Percentiles rank a stretch among this genome's conserved stretches.
Evolutionary conservation across 2,797 vertebrate species (phyloP).

Genomic region (Fundulus diaphanus): DNA sequence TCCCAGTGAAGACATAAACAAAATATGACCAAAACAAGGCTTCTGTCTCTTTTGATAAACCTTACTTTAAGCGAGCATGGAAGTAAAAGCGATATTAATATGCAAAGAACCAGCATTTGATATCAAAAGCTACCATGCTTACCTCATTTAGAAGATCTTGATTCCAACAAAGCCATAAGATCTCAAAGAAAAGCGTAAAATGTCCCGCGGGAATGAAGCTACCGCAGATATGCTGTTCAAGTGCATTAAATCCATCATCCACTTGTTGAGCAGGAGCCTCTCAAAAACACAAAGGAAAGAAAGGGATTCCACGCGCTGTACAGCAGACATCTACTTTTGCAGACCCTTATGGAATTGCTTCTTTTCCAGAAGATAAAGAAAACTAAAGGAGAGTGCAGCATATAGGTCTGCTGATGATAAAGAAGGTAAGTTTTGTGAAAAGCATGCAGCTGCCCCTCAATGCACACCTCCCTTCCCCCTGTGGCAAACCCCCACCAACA

Average conservation of each 20-base stretch:
- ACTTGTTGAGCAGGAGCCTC: conserved; percentile 74
- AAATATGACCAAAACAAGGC: conserved; percentile 20
- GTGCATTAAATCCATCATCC: conserved; percentile 75
- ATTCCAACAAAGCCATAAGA: conserved; percentile 67
- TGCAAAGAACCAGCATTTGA: conserved; percentile 12
- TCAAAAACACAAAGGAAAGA: conserved; percentile 32
- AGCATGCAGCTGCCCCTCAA: conserved; percentile 79
- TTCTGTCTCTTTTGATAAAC: not conserved
- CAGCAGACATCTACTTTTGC: conserved; percentile 36
- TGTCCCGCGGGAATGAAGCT: conserved; percentile 63
- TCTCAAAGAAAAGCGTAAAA: conserved; percentile 49
- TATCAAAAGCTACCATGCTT: conserved; percentile 46
- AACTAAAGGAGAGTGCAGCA: conserved; percentile 29
- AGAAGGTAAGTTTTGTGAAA: conserved; percentile 75
- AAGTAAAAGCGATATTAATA: conserved; percentile 3
- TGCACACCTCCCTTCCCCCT: conserved; percentile 57
- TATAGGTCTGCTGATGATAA: conserved; percentile 55
- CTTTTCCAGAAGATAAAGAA: conserved; percentile 32
- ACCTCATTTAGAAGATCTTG: conserved; percentile 64
- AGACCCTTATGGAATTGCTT: conserved; percentile 8
- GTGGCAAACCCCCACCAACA: conserved; percentile 76
- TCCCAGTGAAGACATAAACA: conserved; percentile 22
- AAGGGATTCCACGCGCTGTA: conserved; percentile 41
- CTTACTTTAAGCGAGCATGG: not conserved
- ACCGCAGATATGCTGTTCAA: conserved; percentile 58